phyloP scores from a whole-genome alignment of 2,888 invertebrate genomes.

The Elegia similella region DNA sequence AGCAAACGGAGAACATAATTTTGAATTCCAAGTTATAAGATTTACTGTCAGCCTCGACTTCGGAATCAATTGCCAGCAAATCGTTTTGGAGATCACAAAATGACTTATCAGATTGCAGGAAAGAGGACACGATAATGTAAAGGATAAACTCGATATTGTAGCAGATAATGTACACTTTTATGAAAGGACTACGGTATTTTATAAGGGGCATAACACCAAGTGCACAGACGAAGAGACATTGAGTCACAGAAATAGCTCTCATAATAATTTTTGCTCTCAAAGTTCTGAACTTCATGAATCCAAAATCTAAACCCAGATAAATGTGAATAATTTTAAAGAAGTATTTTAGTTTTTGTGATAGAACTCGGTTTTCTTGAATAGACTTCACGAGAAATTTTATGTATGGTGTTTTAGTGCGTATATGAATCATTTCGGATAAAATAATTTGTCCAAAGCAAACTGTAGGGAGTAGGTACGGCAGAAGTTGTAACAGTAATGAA shows the following conservation, averaged over 20 bases:
- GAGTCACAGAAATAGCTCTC: neutral
- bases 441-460: neutral
- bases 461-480: neutral
- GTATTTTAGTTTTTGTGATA: neutral
- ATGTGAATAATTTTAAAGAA: slow-evolving; percentile 14
- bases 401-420: neutral
- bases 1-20: neutral
- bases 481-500: neutral
- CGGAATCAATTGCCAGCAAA: slow-evolving; percentile 14
- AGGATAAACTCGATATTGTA: neutral
- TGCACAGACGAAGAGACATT: neutral
- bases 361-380: slow-evolving; percentile 6
- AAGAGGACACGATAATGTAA: neutral
- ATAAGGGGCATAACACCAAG: neutral
- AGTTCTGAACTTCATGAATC: slow-evolving; percentile 11
- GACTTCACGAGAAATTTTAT: slow-evolving; percentile 1
- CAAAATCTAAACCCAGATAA: slow-evolving; percentile 14
- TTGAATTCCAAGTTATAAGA: slow-evolving; percentile 12
- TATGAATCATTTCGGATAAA: neutral
- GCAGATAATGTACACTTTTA: neutral
- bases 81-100: slow-evolving; percentile 12
- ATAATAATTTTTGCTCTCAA: neutral
- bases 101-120: neutral
- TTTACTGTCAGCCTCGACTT: neutral
- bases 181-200: neutral